phyloP scores from a whole-genome alignment of 2,797 vertebrate species.

The Anabacerthia variegaticeps region DNA sequence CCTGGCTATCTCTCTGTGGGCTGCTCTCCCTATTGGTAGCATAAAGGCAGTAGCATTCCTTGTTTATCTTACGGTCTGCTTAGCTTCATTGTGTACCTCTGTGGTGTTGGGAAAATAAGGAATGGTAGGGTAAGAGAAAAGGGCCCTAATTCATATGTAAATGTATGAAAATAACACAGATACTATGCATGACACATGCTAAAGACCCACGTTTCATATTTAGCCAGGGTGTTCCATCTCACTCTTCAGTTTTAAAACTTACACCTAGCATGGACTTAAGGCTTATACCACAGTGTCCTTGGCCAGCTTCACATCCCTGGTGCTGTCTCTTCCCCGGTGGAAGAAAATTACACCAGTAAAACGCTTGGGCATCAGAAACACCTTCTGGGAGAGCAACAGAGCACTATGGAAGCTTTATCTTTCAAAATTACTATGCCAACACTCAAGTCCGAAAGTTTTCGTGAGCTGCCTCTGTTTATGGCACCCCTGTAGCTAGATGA shows the following conservation, averaged over 20 bases:
- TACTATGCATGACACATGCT: background rate
- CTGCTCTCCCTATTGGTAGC: background rate
- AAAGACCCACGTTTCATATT: background rate
- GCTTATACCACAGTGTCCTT: too few relatives aligned
- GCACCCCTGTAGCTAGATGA: background rate
- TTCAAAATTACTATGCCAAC: background rate
- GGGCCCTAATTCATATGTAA: background rate
- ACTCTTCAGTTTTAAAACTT: background rate
- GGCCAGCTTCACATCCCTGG: background rate
- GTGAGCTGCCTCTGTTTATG: background rate
- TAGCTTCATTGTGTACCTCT: background rate
- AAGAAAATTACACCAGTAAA: background rate
- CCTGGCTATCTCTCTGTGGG: background rate
- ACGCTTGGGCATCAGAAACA: background rate
- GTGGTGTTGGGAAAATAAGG: background rate
- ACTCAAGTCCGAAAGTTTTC: background rate
- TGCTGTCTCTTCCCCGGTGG: background rate
- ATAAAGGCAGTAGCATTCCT: background rate
- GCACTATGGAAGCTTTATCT: background rate
- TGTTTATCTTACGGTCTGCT: background rate
- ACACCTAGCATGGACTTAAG: background rate
- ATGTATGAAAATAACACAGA: background rate
- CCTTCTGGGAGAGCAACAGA: background rate
- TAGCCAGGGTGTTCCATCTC: background rate
- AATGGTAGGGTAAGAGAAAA: background rate